Percentiles rank a stretch among this genome's conserved stretches.
These are phyloP conservation scores for Oophaga sylvatica DNA, from an alignment of 2,797 vertebrate genomes.

Conservation along the genomic window DNA sequence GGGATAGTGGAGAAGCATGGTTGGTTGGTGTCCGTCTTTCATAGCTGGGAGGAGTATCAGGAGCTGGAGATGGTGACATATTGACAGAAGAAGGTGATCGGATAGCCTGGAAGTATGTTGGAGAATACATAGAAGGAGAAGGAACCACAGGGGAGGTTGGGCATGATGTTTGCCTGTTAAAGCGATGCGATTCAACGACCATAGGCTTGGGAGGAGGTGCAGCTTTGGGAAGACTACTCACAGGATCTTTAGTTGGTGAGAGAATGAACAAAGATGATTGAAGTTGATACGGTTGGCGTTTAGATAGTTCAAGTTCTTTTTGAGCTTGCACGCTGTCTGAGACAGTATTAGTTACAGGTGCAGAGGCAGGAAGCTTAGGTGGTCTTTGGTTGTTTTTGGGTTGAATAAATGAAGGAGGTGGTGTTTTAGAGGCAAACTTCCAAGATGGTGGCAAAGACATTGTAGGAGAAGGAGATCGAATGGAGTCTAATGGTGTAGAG, in stretches of 20 bases:
- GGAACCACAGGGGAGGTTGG: conserved; percentile 72
- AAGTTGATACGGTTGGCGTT: conserved; percentile 88
- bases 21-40: conserved; percentile 62
- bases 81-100: conserved; percentile 73
- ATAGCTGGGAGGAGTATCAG: conserved; percentile 60
- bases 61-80: conserved; percentile 66
- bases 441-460: conserved; percentile 96
- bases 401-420: conserved; percentile 82
- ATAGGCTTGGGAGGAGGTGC: conserved; percentile 78
- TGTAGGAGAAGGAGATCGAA: conserved; percentile 89
- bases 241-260: conserved; percentile 84
- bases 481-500: conserved; percentile 70
- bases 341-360: conserved; percentile 75
- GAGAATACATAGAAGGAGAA: conserved; percentile 75
- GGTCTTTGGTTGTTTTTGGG: conserved; percentile 81
- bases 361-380: conserved; percentile 77
- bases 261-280: conserved; percentile 90
- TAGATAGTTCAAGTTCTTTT: conserved; percentile 87
- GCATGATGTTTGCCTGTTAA: conserved; percentile 77
- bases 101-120: conserved; percentile 63
- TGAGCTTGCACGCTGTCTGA: conserved; percentile 85
- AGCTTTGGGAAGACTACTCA: conserved; percentile 78
- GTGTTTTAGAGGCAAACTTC: conserved; percentile 84
- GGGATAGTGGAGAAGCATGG: conserved; percentile 76
- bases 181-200: conserved; percentile 68